Conservation (phyloP, 2,113 vertebrate species). For the Hydrolagus affinis region DNA sequence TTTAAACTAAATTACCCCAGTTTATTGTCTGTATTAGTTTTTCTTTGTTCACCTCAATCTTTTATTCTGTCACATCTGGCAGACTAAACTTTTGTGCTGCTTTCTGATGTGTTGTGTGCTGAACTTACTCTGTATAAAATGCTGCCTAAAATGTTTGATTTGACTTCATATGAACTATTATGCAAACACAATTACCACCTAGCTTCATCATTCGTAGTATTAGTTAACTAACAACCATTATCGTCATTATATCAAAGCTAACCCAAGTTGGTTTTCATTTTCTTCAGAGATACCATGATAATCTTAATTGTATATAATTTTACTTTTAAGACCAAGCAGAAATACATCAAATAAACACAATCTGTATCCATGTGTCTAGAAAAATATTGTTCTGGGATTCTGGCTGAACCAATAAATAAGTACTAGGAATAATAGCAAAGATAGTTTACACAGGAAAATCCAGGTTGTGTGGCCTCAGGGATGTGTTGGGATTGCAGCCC, state of each 20-base stretch:
- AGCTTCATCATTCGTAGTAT: background rate
- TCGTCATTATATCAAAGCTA: background rate
- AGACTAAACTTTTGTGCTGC: background rate
- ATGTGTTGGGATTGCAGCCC: background rate
- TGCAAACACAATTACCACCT: background rate
- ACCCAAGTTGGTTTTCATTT: background rate
- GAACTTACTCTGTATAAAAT: background rate
- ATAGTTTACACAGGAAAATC: background rate
- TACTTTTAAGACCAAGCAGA: background rate
- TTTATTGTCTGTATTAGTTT: background rate
- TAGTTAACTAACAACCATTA: background rate
- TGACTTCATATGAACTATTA: background rate
- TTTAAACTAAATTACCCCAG: background rate
- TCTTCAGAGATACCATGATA: background rate
- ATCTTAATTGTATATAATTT: background rate
- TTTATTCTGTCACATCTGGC: background rate
- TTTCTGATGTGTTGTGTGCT: conserved; percentile 9
- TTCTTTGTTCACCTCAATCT: background rate
- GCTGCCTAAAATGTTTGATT: background rate
- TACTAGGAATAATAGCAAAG: background rate
- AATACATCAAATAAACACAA: background rate
- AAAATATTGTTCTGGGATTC: background rate
- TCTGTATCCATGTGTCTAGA: background rate
- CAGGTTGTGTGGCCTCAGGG: background rate
- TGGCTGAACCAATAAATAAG: conserved; percentile 1